Evolutionary conservation across 2,888 invertebrate genomes (phyloP).

Genomic region (Sphaerophoria rueppellii): DNA sequence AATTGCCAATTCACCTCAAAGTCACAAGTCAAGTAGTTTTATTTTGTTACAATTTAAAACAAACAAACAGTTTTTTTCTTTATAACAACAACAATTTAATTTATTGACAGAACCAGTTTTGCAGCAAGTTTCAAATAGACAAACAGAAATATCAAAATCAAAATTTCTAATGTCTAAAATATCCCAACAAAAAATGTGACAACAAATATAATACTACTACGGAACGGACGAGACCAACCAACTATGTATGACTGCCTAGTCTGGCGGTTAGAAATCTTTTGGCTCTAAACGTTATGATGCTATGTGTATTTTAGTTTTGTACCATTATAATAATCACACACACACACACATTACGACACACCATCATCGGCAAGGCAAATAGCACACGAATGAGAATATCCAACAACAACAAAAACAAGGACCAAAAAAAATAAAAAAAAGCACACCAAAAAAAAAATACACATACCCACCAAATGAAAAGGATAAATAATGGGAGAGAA

Average conservation of each 20-base stretch:
- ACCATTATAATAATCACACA: conserved; percentile 73
- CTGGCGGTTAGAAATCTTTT: conserved; percentile 79
- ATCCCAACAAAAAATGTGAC: conserved; percentile 72
- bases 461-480: conserved; percentile 66
- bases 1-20: conserved; percentile 20
- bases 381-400: conserved; percentile 37
- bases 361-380: conserved; percentile 33
- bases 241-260: conserved; percentile 75
- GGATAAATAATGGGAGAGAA: conserved; percentile 73
- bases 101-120: conserved; percentile 14
- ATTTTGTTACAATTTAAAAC: conserved; percentile 22
- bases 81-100: conserved; percentile 73
- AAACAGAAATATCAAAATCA: conserved; percentile 24
- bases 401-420: conserved; percentile 39
- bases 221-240: conserved; percentile 72
- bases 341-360: conserved; percentile 72
- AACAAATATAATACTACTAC: conserved; percentile 57
- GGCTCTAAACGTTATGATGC: conserved; percentile 77
- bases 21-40: conserved; percentile 41
- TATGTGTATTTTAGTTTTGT: conserved; percentile 76
- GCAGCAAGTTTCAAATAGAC: conserved; percentile 59
- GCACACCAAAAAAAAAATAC: conserved; percentile 29
- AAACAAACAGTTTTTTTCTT: conserved; percentile 15
- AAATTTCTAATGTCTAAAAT: conserved; percentile 41
- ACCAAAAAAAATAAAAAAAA: conserved; percentile 38